These are phyloP conservation scores for Trissolcus brochymenae DNA, from an alignment of 2,888 invertebrate species.

Conservation along the genomic window DNA sequence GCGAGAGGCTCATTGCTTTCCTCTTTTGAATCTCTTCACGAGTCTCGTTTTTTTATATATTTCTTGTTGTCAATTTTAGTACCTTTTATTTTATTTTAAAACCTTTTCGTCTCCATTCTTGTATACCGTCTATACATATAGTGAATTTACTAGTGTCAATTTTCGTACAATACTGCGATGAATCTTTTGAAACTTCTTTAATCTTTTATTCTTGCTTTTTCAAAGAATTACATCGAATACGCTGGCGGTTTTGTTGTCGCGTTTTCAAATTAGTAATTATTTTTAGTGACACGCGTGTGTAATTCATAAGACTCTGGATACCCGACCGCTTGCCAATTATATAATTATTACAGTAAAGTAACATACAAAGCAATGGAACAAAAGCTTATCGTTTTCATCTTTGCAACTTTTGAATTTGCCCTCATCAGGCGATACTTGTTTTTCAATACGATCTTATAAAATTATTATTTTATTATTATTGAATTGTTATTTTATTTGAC, in stretches of 20 bases:
- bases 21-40: conserved; percentile 24
- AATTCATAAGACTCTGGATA: conserved; percentile 37
- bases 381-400: conserved; percentile 35
- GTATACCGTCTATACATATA: conserved; percentile 21
- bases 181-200: conserved; percentile 20
- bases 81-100: conserved; percentile 45
- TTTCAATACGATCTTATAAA: too few species aligned
- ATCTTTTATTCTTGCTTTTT: conserved; percentile 41
- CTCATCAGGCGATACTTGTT: background rate
- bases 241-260: conserved; percentile 41
- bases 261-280: conserved; percentile 54
- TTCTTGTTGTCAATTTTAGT: conserved; percentile 23
- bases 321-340: conserved; percentile 34
- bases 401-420: conserved; percentile 9
- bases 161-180: conserved; percentile 40
- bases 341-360: conserved; percentile 39
- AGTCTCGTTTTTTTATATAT: conserved; percentile 12
- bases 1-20: conserved; percentile 55
- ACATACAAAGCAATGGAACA: conserved; percentile 16
- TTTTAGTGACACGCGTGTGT: conserved; percentile 44
- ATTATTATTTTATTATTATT: too few species aligned
- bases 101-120: conserved; percentile 18
- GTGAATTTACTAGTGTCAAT: conserved; percentile 54
- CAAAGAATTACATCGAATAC: conserved; percentile 51
- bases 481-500: too few species aligned